These are phyloP conservation scores for Ambastaia sidthimunki DNA, from an alignment of 2,797 vertebrate species.

Conservation along the genomic window DNA sequence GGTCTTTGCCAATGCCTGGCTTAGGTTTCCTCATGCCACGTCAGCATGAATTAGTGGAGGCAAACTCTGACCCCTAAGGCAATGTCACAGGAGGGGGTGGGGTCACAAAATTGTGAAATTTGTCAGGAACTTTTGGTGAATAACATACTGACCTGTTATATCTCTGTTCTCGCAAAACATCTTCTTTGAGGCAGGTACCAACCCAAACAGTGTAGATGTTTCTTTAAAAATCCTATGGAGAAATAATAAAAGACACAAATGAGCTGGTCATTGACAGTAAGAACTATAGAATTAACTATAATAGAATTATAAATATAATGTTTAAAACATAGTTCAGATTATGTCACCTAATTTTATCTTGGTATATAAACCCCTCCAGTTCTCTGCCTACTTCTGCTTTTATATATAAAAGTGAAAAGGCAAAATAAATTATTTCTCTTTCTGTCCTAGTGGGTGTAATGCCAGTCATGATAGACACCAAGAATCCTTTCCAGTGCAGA, in stretches of 20 bases:
- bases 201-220: neutral
- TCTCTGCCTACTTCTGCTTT: neutral
- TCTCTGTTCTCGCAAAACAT: neutral
- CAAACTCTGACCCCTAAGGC: conserved; percentile 69
- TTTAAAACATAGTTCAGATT: no score
- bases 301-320: no score
- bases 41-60: conserved; percentile 79
- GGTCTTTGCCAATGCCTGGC: conserved; percentile 45
- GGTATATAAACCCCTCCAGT: neutral
- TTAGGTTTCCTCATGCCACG: conserved; percentile 66
- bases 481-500: conserved; percentile 23
- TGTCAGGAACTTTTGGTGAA: conserved; percentile 76
- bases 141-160: conserved; percentile 50
- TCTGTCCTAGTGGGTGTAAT: conserved; percentile 11
- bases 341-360: no score
- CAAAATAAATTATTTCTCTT: neutral
- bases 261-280: neutral
- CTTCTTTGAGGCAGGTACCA: neutral
- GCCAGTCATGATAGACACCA: conserved; percentile 7
- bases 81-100: conserved; percentile 61
- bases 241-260: neutral
- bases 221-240: neutral
- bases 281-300: no score
- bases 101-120: conserved; percentile 62
- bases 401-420: neutral